phyloP scores from a whole-genome alignment of 1,140 invertebrate species.

The Plectrocnemia conspersa region DNA sequence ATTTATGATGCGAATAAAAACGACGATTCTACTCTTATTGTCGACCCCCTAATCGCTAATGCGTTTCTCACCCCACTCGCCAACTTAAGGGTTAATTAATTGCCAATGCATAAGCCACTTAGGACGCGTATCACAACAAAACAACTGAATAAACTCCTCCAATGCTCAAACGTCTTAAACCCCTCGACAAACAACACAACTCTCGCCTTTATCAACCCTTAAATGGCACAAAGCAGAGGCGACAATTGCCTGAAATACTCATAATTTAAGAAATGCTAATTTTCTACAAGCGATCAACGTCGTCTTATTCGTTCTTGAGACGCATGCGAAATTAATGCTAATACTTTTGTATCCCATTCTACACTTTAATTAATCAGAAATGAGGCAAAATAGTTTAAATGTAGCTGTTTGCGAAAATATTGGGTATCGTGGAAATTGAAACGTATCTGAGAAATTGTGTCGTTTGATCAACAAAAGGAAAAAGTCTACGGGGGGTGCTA shows the following conservation, averaged over 20 bases:
- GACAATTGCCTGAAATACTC: not conserved
- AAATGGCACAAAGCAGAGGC: not conserved
- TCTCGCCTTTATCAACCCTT: not conserved
- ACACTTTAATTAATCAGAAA: not conserved
- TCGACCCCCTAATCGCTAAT: too few species aligned
- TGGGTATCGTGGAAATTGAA: slow-evolving; percentile 12
- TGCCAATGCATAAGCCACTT: slow-evolving; percentile 34
- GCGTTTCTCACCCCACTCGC: slow-evolving; percentile 18
- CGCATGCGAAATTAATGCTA: slow-evolving; percentile 6
- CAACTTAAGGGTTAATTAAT: slow-evolving; percentile 35
- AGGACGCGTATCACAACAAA: slow-evolving; percentile 31
- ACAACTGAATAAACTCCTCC: slow-evolving; percentile 22
- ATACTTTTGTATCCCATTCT: not conserved
- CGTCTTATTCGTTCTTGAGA: slow-evolving; percentile 12
- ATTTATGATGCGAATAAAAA: too few species aligned
- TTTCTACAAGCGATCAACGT: slow-evolving; percentile 17
- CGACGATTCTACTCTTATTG: too few species aligned
- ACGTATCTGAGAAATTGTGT: slow-evolving; percentile 9
- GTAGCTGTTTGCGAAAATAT: slow-evolving; percentile 5
- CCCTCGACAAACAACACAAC: slow-evolving; percentile 2
- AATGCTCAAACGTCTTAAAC: slow-evolving; percentile 15
- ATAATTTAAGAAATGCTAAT: slow-evolving; percentile 10
- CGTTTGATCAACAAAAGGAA: slow-evolving; percentile 6
- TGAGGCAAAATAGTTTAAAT: not conserved
- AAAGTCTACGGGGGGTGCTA: slow-evolving; percentile 5